Base-by-base conservation (phyloP, 2,113 vertebrate species). In the Xiphias gladius region DNA sequence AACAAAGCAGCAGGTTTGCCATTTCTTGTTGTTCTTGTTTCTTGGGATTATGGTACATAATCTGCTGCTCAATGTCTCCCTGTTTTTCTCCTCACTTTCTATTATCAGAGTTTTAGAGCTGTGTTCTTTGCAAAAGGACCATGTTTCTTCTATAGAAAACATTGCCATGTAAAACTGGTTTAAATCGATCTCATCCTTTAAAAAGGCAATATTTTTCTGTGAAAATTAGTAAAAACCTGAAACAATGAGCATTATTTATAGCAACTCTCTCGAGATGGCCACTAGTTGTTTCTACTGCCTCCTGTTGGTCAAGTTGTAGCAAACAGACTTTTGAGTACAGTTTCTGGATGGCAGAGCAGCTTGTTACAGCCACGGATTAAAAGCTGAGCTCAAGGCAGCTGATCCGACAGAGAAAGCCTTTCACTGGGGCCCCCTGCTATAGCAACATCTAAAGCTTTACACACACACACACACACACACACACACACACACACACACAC, bases 321-420 rank as follows among this genome's bases (percentile, higher is more conserved):
- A 41, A 64, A 52, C 65, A 71, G 52, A 70, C 64, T 32, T 78
- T 17, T 48, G 58, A 30, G 37, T 17, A 46, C 32, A 59, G 55
- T 63, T 65, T 43, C 32, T 28, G 32, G 48, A 28, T 20, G 39
- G 39, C 19, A 67, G 28, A 57, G 61, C 14, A 39, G 26, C 66
- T 67, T 64, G 48, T 30, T 72, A 69, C 84, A 76, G 70, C 39
- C 46, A 20, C 3, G 28, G 81, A 76, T 86, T 89, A 86, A 55
- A 54, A 66, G 57, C 24, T 73, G 63, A 84, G 70, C 71, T 70
- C 26, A 35, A 35, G 79, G 79, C 71, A 85, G 82, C 63, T 85
- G 85, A 89, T 89, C 85, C 57, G 75, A 87, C 79, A 85, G 67
- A 82, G 67, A 82, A 64, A 80, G 75, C 72, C 79, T 87, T 76